phyloP scores from a whole-genome alignment of 1,140 invertebrate species.

The Maniola jurtina region DNA sequence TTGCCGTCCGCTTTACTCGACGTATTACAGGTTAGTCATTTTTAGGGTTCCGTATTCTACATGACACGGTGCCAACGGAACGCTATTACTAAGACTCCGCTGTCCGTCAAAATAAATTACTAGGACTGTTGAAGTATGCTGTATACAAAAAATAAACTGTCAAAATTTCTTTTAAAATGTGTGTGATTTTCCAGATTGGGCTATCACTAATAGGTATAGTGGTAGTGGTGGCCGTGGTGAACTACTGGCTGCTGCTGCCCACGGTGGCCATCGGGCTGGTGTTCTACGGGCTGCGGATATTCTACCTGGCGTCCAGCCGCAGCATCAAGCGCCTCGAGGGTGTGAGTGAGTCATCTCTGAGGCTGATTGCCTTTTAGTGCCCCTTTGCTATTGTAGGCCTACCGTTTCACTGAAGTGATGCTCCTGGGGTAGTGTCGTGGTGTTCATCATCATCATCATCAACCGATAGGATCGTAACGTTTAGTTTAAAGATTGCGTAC shows the following conservation, averaged over 20 bases:
- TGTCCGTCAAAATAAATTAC: no score
- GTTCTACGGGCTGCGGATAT: conserved; percentile 86
- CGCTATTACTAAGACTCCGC: no score
- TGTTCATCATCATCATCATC: no score
- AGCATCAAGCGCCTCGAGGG: conserved; percentile 94
- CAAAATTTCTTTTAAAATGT: background rate
- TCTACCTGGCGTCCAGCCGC: conserved; percentile 90
- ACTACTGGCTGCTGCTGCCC: conserved; percentile 87
- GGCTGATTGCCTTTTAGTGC: conserved; percentile 20
- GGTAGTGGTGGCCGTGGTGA: conserved; percentile 85
- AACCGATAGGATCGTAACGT: no score
- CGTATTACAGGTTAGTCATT: conserved; percentile 78
- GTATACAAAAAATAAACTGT: no score
- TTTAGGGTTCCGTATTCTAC: background rate
- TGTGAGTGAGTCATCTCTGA: conserved; percentile 84
- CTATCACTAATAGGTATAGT: conserved; percentile 87
- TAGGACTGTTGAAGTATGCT: no score
- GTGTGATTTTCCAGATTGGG: conserved; percentile 81
- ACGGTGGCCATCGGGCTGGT: conserved; percentile 84
- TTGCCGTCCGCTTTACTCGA: conserved; percentile 88
- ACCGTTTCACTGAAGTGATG: background rate
- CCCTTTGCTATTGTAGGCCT: background rate
- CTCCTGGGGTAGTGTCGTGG: no score
- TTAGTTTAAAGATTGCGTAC: no score
- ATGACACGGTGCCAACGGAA: no score